Base-by-base conservation (phyloP, 2,888 invertebrate species). In the Coleophora deauratella region DNA sequence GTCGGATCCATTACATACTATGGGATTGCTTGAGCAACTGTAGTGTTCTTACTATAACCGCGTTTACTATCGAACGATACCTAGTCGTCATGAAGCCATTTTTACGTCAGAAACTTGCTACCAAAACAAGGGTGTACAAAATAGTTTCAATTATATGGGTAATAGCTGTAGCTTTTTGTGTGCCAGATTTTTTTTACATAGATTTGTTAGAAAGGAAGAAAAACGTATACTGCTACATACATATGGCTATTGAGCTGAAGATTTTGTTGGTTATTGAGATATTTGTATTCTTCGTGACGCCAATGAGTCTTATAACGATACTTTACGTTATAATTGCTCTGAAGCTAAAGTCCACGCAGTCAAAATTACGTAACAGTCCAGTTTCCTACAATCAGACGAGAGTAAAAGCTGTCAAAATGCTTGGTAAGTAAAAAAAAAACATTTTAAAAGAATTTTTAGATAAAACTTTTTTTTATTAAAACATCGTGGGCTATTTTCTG, bases 31-130 rank as follows among this genome's bases (percentile, higher is more conserved):
- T 93, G 0, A 90, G 92, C 43, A 93, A 93, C 65, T 93, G 93
- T 9, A 94, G 95, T 4, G 92, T 96, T 0, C 79, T 93, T 21
- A 93, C 92, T 1, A 96, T 96, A 49, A 92, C 94, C 0, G 94
- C 95, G 0, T 95, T 96, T 68, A 96, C 93, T 0, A 88, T 95
- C 9, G 96, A 97, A 71, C 88, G 96, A 31, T 97, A 95, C 67
- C 87, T 95, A 10, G 94, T 94, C 4, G 93, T 95, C 38, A 93
- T 93, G 43, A 92, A 92, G 72, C 96, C 96, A 0, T 93, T 96
- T 62, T 75, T 91, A 11, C 88, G 91, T 0, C 94, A 94, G 66
- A 92, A 91, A 27, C 88, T 94, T 70, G 91, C 93, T 1, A 90
- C 93, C 43, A 87, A 94, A 38, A 91, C 92, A 31, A 88, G 97